Evolutionary conservation across 2,888 invertebrate genomes (phyloP), one percentile per base, ranked within the genome.

Genomic region (Dynastes hyllus): DNA sequence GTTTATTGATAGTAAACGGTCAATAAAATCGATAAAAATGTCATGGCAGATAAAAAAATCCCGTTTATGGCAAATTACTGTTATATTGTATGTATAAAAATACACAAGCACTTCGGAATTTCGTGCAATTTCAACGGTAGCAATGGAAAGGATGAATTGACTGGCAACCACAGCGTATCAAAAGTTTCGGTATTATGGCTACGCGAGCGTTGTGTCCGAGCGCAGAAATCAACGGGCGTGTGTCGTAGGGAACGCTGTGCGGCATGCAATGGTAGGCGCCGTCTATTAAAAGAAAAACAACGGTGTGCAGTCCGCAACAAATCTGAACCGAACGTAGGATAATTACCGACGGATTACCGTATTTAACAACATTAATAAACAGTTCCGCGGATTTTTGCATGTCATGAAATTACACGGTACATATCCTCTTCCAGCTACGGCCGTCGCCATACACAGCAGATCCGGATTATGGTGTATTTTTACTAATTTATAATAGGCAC

Each of bases 311-410:
- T 16, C 40, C 40, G 66, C 67, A 29, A 4, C 29, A 32, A 27
- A 22, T 32, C 65, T 27, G 37, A 67, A n/a, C 40, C 45, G 13
- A 13, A 3, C 61, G 13, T 29, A 40, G 6, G 22, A 22, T 71
- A 71, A 71, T 71, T 71, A 71, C 58, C n/a, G 37, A n/a, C 71
- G 58, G 71, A 71, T 71, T 71, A 71, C 71, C 55, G 71, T 37
- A 51, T 58, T 71, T 71, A 71, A 71, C 13, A 55, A 58, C 55
- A 71, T 71, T 58, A 71, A 71, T 71, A 71, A 71, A 71, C 71
- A 71, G 71, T 71, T 71, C 55, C 71, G 37, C 37, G 55, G 58
- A 55, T 71, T 71, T 71, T 71, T 71, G 37, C 55, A 27, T 71
- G 71, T 71, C 71, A 58, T 40, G 55, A 71, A 71, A 71, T 71